Evolutionary conservation across 30 jellyfish, hydroid and myxozoan species (phyloP).

Genomic region (Nemopilema nomurai): DNA sequence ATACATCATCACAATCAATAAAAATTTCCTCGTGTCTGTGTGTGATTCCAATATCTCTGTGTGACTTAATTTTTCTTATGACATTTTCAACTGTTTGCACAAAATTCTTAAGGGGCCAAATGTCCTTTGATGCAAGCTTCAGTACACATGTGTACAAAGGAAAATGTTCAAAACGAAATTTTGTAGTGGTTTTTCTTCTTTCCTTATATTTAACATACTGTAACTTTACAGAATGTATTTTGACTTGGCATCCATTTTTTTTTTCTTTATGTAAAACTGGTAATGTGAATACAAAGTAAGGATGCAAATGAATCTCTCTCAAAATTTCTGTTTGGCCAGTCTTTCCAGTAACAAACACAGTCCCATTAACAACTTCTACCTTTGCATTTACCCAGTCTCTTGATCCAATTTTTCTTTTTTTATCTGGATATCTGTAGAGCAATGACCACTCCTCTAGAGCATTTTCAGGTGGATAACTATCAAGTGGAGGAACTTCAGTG

Average conservation of each 20-base stretch:
- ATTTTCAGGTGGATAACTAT: conserved; percentile 50
- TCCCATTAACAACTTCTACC: conserved; percentile 53
- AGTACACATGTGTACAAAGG: conserved; percentile 84
- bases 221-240: conserved; percentile 78
- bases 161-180: conserved; percentile 65
- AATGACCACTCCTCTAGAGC: conserved; percentile 61
- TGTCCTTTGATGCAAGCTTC: conserved; percentile 72
- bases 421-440: conserved; percentile 78
- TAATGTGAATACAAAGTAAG: conserved; percentile 75
- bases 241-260: conserved; percentile 41
- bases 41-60: conserved; percentile 77
- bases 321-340: conserved; percentile 40
- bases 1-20: conserved; percentile 86
- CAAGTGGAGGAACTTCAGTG: conserved; percentile 16
- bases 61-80: conserved; percentile 75
- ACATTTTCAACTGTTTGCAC: conserved; percentile 68
- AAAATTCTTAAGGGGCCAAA: conserved; percentile 50
- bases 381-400: conserved; percentile 79
- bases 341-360: conserved; percentile 46
- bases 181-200: conserved; percentile 48
- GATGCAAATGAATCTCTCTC: conserved; percentile 83
- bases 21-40: conserved; percentile 85
- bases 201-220: conserved; percentile 91
- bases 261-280: conserved; percentile 66
- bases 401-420: conserved; percentile 49